Base-by-base conservation (phyloP, 1,140 invertebrate species). In the Galendromus occidentalis region DNA sequence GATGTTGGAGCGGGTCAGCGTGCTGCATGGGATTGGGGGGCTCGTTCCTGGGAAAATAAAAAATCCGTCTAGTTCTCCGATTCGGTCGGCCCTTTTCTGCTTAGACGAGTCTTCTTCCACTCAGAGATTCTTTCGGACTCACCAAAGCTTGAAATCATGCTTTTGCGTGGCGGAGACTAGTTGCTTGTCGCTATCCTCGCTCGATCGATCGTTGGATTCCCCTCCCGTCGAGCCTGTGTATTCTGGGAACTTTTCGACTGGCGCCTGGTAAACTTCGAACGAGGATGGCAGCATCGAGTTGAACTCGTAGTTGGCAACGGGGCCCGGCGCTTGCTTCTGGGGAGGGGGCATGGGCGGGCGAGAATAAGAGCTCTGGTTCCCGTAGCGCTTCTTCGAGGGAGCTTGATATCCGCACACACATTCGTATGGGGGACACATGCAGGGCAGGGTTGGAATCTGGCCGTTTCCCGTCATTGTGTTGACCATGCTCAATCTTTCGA, bases 181-280 rank as follows among this genome's bases (percentile, higher is more conserved):
- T 17, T 59, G 51, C 9, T 59, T 59, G 33, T 59, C 51, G 33
- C 51, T 59, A 22, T 59, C 51, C 5, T 59, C 51, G 20, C 51
- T 59, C 25, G 51, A 59, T 59, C 51, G 12, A 59, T 59, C 51
- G 33, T 59, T 59, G 12, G 51, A 59, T 22, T 59, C 51, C 25
- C 51, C 51, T 17, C 51, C 51, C 14, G 51, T 59, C 25, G 51
- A 59, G 14, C 51, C 51, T 18, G 51, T 59, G 14, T 33, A 59
- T 59, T 59, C 51, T 22, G n/a, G 51, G 22, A 59, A 25, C 25
- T 59, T 59, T 22, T 59, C 51, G 14, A 25, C 2, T 47, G 45
- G 45, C 18, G 45, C 5, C 14, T 59, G 51, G 20, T 59, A 33
- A 4, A 59, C 25, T 39, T 39, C 33, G 33, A 39, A 39, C 4